Base-by-base conservation (phyloP, 2,888 invertebrate species). In the Diabrotica balteata region DNA sequence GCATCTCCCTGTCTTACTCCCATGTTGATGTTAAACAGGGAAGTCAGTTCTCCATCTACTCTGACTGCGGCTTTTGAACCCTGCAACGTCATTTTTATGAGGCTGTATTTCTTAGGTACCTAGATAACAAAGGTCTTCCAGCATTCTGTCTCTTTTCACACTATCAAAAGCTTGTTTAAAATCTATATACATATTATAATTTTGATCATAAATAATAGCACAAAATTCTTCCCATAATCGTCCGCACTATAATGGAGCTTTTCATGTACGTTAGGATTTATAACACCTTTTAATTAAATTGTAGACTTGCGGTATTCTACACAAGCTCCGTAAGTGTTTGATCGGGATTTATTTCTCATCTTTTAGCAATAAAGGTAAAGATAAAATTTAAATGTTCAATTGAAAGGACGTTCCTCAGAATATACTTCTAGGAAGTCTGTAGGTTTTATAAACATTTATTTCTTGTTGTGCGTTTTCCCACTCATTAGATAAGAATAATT, bases 271-370 rank as follows among this genome's bases (percentile, higher is more conserved):
- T 22, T 61, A 53, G 61, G 53, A 61, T 61, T 61, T 61, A 61
- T 61, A 61, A 61, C 61, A 42, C 52, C 53, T 61, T 47, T 53
- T 61, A 61, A 61, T 61, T 61, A 61, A 61, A 61, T 53, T 61
- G 61, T 61, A 61, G 53, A 43, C n/a, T 42, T 61, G 61, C 53
- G 61, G 61, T 61, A 52, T 61, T 53, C 46, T 61, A 61, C 45
- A 61, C 52, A 61, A 46, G 61, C 61, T 10, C 45, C 17, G 17
- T 46, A 43, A 51, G 60, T 61, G 53, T 61, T 53, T 61, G 52
- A 61, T 46, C 53, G 46, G 22, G 53, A 61, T 61, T 61, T 53
- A 61, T 61, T 42, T 49, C 50, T 49, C 59, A 50, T 59, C 58
- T 58, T 58, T 32, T n/a, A 54, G 54, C 54, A n/a, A 54, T 44